These are phyloP conservation scores for Carduelis carduelis DNA, from an alignment of 2,797 vertebrate genomes.

Conservation along the genomic window DNA sequence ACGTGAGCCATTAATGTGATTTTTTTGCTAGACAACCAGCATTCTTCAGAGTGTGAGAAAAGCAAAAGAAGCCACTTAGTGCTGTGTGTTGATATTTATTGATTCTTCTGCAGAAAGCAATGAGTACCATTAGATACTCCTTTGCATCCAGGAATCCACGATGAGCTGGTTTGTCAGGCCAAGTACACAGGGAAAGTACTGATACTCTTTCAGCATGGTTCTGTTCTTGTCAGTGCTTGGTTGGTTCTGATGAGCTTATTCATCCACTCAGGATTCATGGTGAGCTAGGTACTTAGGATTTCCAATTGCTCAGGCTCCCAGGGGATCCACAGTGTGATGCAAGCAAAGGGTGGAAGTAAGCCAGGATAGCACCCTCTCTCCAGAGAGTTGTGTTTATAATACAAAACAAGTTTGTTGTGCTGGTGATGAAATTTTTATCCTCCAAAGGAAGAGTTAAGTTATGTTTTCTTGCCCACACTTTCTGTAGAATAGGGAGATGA, in stretches of 20 bases:
- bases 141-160: constrained; percentile 46
- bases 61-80: background rate
- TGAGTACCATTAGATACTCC: background rate
- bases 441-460: background rate
- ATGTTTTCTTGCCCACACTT: background rate
- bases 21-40: background rate
- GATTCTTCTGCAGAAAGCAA: background rate
- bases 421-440: background rate
- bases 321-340: background rate
- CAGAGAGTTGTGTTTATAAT: background rate
- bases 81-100: background rate
- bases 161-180: background rate
- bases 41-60: background rate
- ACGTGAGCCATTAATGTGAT: rapidly evolving
- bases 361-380: background rate
- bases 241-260: background rate
- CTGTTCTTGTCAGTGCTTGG: background rate
- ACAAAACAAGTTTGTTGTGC: background rate
- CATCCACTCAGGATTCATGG: background rate
- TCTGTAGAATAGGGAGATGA: background rate
- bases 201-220: background rate
- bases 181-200: background rate
- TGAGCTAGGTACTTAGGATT: background rate
- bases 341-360: background rate
- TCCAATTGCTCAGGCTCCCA: rapidly evolving